Evolutionary conservation across 23 tunicate genomes (phyloP).

Genomic region (Halocynthia aurantium): DNA sequence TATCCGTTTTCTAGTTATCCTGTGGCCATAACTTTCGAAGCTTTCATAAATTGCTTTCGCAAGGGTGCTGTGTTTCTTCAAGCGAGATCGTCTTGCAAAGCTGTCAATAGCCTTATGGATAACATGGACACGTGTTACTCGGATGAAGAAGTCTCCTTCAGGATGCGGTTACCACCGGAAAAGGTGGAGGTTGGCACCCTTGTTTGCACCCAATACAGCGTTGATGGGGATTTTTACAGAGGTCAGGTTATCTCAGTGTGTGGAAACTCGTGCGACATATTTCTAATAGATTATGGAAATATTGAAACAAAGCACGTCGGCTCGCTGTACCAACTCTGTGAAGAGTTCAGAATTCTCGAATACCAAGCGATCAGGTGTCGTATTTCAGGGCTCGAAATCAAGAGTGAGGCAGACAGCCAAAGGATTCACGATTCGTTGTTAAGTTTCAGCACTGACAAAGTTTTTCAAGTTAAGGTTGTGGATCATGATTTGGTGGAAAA

Average conservation of each 20-base stretch:
- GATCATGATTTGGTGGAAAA: slow-evolving; percentile 1
- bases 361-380: slow-evolving; percentile 45
- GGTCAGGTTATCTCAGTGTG: slow-evolving; percentile 24
- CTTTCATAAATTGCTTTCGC: neutral
- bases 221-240: slow-evolving; percentile 43
- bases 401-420: neutral
- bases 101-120: neutral
- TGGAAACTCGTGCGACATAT: slow-evolving; percentile 20
- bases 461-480: slow-evolving; percentile 2
- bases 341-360: slow-evolving; percentile 20
- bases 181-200: slow-evolving; percentile 17
- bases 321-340: slow-evolving; percentile 22
- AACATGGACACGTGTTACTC: neutral
- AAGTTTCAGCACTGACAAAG: neutral
- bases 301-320: slow-evolving; percentile 31
- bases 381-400: slow-evolving; percentile 16
- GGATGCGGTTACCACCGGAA: neutral
- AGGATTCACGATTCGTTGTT: neutral
- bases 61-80: neutral
- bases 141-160: neutral
- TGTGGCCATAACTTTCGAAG: neutral
- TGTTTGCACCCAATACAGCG: slow-evolving; percentile 29
- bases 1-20: neutral
- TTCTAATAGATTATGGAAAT: slow-evolving; percentile 46
- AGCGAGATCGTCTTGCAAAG: neutral